Conservation (phyloP, 2,888 invertebrate genomes). For the Rhabditophanes sp. region DNA sequence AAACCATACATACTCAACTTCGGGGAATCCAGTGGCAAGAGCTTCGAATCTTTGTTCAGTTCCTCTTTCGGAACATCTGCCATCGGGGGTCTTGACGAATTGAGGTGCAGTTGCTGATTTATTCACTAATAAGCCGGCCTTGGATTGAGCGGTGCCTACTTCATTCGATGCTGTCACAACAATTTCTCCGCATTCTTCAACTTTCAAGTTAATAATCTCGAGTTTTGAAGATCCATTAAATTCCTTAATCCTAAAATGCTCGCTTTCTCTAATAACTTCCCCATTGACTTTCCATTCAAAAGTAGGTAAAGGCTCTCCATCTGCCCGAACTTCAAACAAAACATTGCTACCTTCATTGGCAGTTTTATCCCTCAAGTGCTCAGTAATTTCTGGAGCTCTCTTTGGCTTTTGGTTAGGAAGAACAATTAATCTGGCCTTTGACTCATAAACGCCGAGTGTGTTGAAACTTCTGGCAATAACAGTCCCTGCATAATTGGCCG, state of each 20-base stretch:
- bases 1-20: slow-evolving; percentile 30
- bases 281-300: slow-evolving; percentile 38
- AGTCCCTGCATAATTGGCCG: slow-evolving; percentile 36
- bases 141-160: slow-evolving; percentile 35
- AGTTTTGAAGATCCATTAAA: slow-evolving; percentile 37
- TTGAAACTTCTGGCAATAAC: slow-evolving; percentile 34
- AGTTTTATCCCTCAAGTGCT: slow-evolving; percentile 51
- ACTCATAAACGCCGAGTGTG: slow-evolving; percentile 36
- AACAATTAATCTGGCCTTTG: slow-evolving; percentile 35
- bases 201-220: slow-evolving; percentile 23
- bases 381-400: slow-evolving; percentile 31
- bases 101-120: slow-evolving; percentile 14
- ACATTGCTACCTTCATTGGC: slow-evolving; percentile 44
- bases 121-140: slow-evolving; percentile 18
- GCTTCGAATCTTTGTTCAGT: slow-evolving; percentile 29
- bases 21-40: slow-evolving; percentile 28
- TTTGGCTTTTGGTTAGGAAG: slow-evolving; percentile 29
- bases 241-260: slow-evolving; percentile 30
- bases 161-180: slow-evolving; percentile 43
- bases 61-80: slow-evolving; percentile 25
- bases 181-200: slow-evolving; percentile 39
- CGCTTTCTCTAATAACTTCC: slow-evolving; percentile 19
- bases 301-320: slow-evolving; percentile 38
- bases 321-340: slow-evolving; percentile 35
- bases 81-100: slow-evolving; percentile 16